Evolutionary conservation across 2,888 invertebrate genomes (phyloP), one percentile per base, ranked within the genome.

Genomic region (Azorinus chamasolen): DNA sequence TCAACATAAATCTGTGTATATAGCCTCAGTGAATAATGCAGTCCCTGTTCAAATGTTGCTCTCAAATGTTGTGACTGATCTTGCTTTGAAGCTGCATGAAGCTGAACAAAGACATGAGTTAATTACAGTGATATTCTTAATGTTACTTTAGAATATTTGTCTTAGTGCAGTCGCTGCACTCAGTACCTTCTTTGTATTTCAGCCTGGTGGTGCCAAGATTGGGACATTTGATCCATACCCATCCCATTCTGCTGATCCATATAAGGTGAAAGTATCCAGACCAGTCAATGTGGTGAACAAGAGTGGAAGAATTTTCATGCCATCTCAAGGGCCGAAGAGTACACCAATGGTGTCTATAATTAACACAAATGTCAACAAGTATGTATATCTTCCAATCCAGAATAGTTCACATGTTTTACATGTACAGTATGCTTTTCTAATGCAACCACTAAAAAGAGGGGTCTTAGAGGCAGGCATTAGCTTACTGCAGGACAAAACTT

Each of bases 161-260:
- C n/a, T n/a, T n/a, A n/a, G n/a, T n/a, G n/a, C n/a, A n/a, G n/a
- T n/a, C n/a, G n/a, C n/a, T n/a, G n/a, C n/a, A n/a, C n/a, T 32
- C 10, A 32, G 32, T 32, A 32, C 32, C 4, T 53, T 20, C 1
- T 37, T 45, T 51, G 55, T 51, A 46, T 71, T 61, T 10, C 80
- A 93, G 93, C 88, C 91, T 76, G 93, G 89, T 68, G 93, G 93
- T 37, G 86, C 88, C 77, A 91, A 92, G 77, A 89, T 91, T 55
- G 93, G 93, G 32, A 92, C 92, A 62, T 93, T 93, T 85, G 91
- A 91, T 68, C 87, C 88, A 5, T 93, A 93, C 77, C 93, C 93
- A n/a, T 85, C 87, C 1, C 92, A 93, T 71, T 91, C 92, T 16
- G 86, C 83, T 16, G 92, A 92, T 68, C 85, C 90, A 5, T 92